A percentile compares a stretch with the other conserved stretches of the same genome.
Conservation (phyloP, 2,888 invertebrate genomes). For the Epistrophe grossulariae region DNA sequence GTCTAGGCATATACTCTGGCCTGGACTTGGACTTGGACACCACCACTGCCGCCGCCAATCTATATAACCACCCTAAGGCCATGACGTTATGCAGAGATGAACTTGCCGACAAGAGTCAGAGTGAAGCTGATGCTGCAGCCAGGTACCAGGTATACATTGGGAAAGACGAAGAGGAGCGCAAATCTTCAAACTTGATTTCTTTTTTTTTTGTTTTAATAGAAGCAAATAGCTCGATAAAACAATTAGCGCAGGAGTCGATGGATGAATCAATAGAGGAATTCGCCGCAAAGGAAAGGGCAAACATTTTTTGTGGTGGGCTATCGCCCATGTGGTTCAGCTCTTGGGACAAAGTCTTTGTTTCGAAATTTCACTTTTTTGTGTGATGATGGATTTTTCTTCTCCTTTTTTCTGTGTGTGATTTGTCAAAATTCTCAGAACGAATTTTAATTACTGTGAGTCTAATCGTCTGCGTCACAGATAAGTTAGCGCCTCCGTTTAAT, state of each 20-base stretch:
- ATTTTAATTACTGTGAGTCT: constrained; percentile 61
- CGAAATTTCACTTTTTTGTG: background rate
- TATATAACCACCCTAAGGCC: constrained; percentile 59
- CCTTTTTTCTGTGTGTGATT: background rate
- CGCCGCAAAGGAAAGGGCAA: constrained; percentile 75
- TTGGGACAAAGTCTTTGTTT: background rate
- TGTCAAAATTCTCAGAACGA: constrained; percentile 44
- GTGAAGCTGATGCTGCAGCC: constrained; percentile 27
- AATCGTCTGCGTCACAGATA: constrained; percentile 69
- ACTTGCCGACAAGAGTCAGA: constrained; percentile 69
- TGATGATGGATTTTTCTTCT: background rate
- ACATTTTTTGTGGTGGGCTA: constrained; percentile 47
- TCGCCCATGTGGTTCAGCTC: background rate
- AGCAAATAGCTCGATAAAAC: constrained; percentile 77
- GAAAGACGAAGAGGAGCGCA: constrained; percentile 41
- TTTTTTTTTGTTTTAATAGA: constrained; percentile 66
- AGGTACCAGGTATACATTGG: constrained; percentile 2
- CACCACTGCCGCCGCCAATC: constrained; percentile 37
- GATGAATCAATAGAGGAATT: constrained; percentile 76
- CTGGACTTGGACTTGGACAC: constrained; percentile 40
- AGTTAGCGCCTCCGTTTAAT: constrained; percentile 70
- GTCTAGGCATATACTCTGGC: constrained; percentile 47
- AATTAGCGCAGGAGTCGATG: constrained; percentile 76
- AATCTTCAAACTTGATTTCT: constrained; percentile 58
- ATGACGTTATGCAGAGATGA: constrained; percentile 64